These are phyloP conservation scores for Nerophis ophidion DNA, from an alignment of 2,113 vertebrate genomes.

Conservation along the genomic window DNA sequence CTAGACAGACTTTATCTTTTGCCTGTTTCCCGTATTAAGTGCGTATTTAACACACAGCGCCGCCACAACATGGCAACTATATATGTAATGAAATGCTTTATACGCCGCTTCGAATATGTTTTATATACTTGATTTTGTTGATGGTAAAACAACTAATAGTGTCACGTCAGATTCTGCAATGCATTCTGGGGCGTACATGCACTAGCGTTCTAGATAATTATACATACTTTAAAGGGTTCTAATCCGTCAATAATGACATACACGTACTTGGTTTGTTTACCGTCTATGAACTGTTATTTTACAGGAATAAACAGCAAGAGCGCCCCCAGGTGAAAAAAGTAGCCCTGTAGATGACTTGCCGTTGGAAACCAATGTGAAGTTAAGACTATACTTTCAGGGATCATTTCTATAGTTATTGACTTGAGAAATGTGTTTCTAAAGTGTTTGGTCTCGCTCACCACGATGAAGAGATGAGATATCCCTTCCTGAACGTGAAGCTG, in stretches of 20 bases:
- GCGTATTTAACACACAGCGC: neutral
- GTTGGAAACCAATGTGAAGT: fast-evolving
- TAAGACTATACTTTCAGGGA: constrained; percentile 68
- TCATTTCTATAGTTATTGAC: constrained; percentile 65
- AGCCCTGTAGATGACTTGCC: fast-evolving
- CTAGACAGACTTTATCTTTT: neutral
- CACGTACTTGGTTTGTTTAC: too few species aligned
- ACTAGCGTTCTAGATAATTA: too few species aligned
- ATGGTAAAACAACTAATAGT: too few species aligned
- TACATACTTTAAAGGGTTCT: too few species aligned
- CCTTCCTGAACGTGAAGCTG: constrained; percentile 47
- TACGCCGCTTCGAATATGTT: too few species aligned
- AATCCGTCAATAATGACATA: too few species aligned
- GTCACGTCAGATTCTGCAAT: too few species aligned
- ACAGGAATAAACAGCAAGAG: too few species aligned
- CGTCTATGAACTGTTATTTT: too few species aligned
- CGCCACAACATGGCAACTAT: neutral
- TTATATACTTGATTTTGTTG: neutral
- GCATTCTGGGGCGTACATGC: too few species aligned
- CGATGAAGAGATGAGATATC: constrained; percentile 49
- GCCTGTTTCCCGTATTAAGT: neutral
- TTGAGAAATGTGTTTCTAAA: constrained; percentile 61
- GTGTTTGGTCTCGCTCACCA: constrained; percentile 47
- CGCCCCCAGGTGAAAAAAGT: too few species aligned
- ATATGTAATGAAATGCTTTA: neutral